Base-by-base conservation (phyloP, 2,113 vertebrate species). In the Eolophus roseicapilla region DNA sequence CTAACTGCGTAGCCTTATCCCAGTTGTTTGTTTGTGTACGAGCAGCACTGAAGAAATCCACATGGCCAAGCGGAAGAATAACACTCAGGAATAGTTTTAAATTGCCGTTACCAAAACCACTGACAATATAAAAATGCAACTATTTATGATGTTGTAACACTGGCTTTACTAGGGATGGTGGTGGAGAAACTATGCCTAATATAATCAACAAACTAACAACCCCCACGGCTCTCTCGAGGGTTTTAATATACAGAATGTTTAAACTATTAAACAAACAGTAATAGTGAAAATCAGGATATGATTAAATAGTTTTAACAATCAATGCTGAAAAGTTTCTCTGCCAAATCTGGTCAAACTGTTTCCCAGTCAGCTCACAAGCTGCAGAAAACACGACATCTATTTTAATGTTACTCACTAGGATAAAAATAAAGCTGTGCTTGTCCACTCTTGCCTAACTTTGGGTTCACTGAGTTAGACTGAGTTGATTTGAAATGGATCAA, bases 401-500 rank as follows among this genome's bases (percentile, higher is more conserved):
- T 96, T 97, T 96, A 94, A 97, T 80, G 82, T 96, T 95, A 97
- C 94, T 92, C 88, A 88, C 49, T 69, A 96, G 89, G 83, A 82
- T 73, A 78, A 88, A 95, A 98, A 96, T 88, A 97, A 97, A 97
- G 77, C 68, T 96, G 79, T 95, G 89, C 89, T 95, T 96, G 92
- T 96, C 89, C 91, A 94, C 85, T 88, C 70, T 78, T 91, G 94
- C 87, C 88, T 74, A 69, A 94, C 85, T 96, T 92, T 86, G 94
- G 90, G 76, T 86, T 97, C 77, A 49, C n/a, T 93, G 92, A 96
- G 91, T 95, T 90, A 92, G 86, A 70, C 85, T 82, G 73, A 91
- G 91, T 79, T 92, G 95, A 95, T 95, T 87, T 92, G 96, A 97
- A 98, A 97, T 92, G 85, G 97, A 95, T 97, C 96, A 98, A 97